Evolutionary conservation across 1,140 invertebrate species (phyloP), one percentile per base, ranked within the genome.

Genomic region (Drosophila leontia): DNA sequence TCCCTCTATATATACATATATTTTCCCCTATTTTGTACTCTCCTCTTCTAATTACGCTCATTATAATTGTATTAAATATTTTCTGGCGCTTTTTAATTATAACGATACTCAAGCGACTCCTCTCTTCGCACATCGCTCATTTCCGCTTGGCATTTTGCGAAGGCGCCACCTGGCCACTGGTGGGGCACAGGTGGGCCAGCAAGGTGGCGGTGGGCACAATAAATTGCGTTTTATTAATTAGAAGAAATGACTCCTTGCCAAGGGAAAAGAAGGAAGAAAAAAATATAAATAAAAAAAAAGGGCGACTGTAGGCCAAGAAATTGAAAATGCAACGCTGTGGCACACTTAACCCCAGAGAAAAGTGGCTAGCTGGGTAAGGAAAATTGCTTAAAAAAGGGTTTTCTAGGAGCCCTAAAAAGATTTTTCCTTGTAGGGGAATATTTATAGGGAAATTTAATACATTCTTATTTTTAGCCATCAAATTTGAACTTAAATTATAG

Each of bases 191-290:
- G 55, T 29, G 77, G 51, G 71, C 26, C 26, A 48, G 56, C 37
- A 23, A 41, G 53, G 59, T 29, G 78, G 44, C 60, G 42, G 48
- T 61, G 42, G 42, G 57, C 70, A 61, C 50, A 88, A 88, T 78
- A 84, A 87, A 88, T 87, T 87, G 82, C 84, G 56, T 70, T 72
- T 34, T 80, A 88, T 88, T 87, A 83, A 87, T 87, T 90, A 88
- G 63, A 78, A 80, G 47, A 68, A 82, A 61, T 19, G 70, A 56
- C 32, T 48, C 29, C 51, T 3, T 4, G 23, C 34, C 34, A 56
- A 3, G 6, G 17, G 32, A 13, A 19, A 1, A 8, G 17, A 8
- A 19, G 19, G 29, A 32, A 42, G 17, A 29, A 45, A 34, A 6
- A 15, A 9, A 44, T 19, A 34, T 8, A 34, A 34, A 34, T 9